Evolutionary conservation across 2,113 vertebrate genomes (phyloP).

Genomic region (Fulica atra): DNA sequence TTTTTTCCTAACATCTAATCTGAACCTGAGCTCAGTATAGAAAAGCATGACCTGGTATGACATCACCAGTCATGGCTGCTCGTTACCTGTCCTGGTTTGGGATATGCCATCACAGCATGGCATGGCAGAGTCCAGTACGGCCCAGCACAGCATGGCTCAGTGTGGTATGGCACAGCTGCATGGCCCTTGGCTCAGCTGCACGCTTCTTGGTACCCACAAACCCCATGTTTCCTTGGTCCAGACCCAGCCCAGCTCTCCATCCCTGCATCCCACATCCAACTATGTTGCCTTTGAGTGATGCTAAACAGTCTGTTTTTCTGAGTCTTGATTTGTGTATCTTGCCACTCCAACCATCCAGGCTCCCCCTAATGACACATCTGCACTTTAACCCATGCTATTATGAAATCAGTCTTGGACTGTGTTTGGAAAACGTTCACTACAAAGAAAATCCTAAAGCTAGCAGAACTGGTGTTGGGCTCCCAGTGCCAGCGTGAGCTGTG

Average conservation of each 20-base stretch:
- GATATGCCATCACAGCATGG: background rate
- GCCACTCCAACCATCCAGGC: background rate
- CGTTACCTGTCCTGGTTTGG: background rate
- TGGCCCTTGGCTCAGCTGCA: background rate
- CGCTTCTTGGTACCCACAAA: background rate
- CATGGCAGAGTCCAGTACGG: background rate
- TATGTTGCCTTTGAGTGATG: background rate
- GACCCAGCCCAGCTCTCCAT: background rate
- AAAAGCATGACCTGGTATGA: accelerated
- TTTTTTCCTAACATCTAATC: no score
- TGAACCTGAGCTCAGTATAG: background rate
- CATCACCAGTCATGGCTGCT: background rate
- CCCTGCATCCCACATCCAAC: background rate
- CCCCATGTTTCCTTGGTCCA: background rate
- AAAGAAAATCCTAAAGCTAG: background rate
- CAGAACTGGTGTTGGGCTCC: background rate
- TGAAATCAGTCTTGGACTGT: background rate
- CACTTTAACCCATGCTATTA: background rate
- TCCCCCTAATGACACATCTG: background rate
- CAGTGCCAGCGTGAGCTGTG: background rate
- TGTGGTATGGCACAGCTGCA: background rate
- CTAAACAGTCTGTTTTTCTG: background rate
- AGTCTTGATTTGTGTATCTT: background rate
- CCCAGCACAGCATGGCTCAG: background rate
- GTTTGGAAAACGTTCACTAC: background rate